Percentiles rank a stretch among this genome's conserved stretches.
phyloP scores from a whole-genome alignment of 2,888 invertebrate genomes.

The Apeira syringaria region DNA sequence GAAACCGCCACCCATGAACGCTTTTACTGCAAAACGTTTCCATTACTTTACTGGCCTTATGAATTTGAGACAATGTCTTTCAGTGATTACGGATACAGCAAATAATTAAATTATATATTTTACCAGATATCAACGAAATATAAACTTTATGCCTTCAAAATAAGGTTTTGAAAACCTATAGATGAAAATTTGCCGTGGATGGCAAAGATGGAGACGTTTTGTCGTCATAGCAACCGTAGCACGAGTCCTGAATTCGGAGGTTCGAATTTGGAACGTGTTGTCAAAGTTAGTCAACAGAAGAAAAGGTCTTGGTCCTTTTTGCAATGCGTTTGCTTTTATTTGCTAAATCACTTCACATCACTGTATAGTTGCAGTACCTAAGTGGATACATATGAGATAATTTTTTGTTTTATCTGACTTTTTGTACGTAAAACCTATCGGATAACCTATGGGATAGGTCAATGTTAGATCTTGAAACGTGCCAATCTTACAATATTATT shows the following conservation, averaged over 20 bases:
- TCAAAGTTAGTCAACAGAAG: conserved; percentile 17
- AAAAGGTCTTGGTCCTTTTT: conserved; percentile 34
- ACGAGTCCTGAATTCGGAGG: conserved; percentile 52
- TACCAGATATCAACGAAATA: background rate
- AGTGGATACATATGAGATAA: too few species aligned
- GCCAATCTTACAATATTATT: too few species aligned
- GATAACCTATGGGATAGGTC: too few species aligned
- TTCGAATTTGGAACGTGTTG: conserved; percentile 49
- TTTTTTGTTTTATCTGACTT: too few species aligned
- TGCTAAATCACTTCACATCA: too few species aligned
- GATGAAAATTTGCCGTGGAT: background rate
- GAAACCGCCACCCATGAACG: conserved; percentile 2
- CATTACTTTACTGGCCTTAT: conserved; percentile 8
- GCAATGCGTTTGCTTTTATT: too few species aligned
- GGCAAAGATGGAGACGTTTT: conserved; percentile 28
- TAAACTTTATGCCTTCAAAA: background rate
- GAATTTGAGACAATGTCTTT: conserved; percentile 7
- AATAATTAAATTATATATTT: conserved; percentile 18
- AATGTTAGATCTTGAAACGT: too few species aligned
- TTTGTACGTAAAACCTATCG: too few species aligned
- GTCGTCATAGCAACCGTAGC: conserved; percentile 48
- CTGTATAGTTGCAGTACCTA: too few species aligned
- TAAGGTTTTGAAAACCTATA: background rate
- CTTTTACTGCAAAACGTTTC: background rate
- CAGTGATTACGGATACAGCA: conserved; percentile 19